Evolutionary conservation across 1,140 invertebrate species (phyloP), one percentile per base, ranked within the genome.

Genomic region (Bombus huntii): DNA sequence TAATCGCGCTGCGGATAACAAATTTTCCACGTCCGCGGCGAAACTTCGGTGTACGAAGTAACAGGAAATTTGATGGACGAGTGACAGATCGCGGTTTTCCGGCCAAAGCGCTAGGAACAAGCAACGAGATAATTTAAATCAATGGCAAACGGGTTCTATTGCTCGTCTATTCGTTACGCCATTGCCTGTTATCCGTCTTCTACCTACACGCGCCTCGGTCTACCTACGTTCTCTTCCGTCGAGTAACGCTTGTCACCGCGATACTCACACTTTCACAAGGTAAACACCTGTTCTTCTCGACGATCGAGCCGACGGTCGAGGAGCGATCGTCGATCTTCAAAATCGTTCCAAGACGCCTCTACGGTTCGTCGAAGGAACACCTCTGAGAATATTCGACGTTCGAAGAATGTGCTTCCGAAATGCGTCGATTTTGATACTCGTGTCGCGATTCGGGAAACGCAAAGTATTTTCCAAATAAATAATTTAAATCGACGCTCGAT

Each of bases 271-370:
- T 88, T 88, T 89, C 88, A 66, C 83, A 22, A 22, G 70, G 37
- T 65, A 72, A 88, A 89, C 88, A 88, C 87, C 79, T 88, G 88
- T 86, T 79, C 74, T 22, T 81, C 79, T 31, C 15, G 74, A 53
- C 57, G 42, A 88, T 76, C 70, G 57, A 70, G 47, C 81, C 0
- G 47, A 53, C 47, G 47, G 6, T 70, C 47, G 59, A 22, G 66
- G 8, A 84, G 31, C 44, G 25, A 28, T 42, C 47, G 77, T 85
- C 86, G 65, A 88, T 77, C 47, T 22, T 65, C 22, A 44, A 39
- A 37, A 84, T 81, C 59, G n/a, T 42, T 28, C n/a, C 42, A 44
- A 42, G 59, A 73, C 70, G 25, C 47, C 31, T 31, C 2, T 6
- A 42, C 34, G 70, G 81, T 65, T 79, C 70, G 28, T 39, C 37